A percentile compares a stretch with the other conserved stretches of the same genome.
These are phyloP conservation scores for Nautilus pompilius DNA, from an alignment of 1,140 invertebrate species.

Conservation along the genomic window DNA sequence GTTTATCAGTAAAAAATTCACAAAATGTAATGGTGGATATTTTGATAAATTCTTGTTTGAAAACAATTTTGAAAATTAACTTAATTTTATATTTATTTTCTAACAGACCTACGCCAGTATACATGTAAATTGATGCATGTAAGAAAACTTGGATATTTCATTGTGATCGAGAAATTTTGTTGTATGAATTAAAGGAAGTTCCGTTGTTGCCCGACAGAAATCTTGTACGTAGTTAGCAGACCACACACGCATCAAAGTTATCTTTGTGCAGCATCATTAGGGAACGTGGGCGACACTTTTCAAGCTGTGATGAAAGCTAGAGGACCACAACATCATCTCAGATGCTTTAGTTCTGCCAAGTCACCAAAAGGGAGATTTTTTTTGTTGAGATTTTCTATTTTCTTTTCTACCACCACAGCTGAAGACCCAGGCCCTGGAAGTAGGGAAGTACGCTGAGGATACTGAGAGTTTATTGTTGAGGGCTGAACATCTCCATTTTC, in stretches of 20 bases:
- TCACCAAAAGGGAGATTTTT: neutral
- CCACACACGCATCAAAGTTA: neutral
- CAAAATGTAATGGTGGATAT: too few relatives aligned
- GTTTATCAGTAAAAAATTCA: too few relatives aligned
- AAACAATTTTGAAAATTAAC: too few relatives aligned
- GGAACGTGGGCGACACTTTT: neutral
- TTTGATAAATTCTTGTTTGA: too few relatives aligned
- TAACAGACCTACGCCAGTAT: too few relatives aligned
- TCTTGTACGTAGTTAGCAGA: neutral
- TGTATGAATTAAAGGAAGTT: too few relatives aligned
- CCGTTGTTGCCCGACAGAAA: too few relatives aligned
- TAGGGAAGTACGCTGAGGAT: constrained; percentile 34
- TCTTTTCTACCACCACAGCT: constrained; percentile 26
- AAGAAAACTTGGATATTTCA: too few relatives aligned
- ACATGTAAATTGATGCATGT: too few relatives aligned
- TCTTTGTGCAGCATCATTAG: neutral
- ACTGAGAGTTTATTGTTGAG: constrained; percentile 31
- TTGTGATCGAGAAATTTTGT: too few relatives aligned
- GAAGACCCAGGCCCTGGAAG: constrained; percentile 28
- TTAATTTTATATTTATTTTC: too few relatives aligned
- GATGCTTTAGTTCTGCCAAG: neutral
- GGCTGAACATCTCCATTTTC: constrained; percentile 22
- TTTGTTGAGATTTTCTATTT: constrained; percentile 6
- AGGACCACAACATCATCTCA: neutral
- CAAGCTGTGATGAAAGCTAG: neutral